A percentile compares a stretch with the other conserved stretches of the same genome.
These are phyloP conservation scores for Gerris buenoi DNA, from an alignment of 1,140 invertebrate species.

Conservation along the genomic window DNA sequence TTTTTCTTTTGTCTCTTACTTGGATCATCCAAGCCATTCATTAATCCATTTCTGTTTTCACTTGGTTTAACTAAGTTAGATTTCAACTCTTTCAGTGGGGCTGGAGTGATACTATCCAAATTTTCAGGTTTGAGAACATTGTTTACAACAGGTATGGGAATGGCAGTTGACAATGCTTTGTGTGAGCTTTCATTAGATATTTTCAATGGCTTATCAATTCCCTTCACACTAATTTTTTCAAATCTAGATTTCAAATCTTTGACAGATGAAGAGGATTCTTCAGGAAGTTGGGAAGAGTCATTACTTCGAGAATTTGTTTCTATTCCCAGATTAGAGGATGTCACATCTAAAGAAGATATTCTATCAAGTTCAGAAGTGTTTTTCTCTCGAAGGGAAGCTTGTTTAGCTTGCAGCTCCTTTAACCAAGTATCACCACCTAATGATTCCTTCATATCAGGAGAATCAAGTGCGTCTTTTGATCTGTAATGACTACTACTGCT, in stretches of 20 bases:
- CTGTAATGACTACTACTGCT: background rate
- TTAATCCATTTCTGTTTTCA: constrained; percentile 6
- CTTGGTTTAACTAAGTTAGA: background rate
- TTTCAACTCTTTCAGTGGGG: background rate
- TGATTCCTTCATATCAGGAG: constrained; percentile 24
- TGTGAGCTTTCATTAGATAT: background rate
- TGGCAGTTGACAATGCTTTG: background rate
- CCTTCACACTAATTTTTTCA: constrained; percentile 42
- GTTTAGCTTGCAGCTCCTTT: constrained; percentile 60
- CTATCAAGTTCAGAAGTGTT: background rate
- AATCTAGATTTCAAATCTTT: constrained; percentile 69
- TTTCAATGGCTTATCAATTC: constrained; percentile 12
- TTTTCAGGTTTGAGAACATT: background rate
- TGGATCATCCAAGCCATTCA: constrained; percentile 16
- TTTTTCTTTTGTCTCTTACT: constrained; percentile 57
- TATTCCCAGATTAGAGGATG: too few relatives aligned
- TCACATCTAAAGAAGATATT: background rate
- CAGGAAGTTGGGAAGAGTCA: background rate
- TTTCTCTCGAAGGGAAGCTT: constrained; percentile 31
- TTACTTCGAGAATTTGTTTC: background rate
- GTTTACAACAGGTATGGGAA: background rate
- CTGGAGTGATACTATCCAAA: background rate
- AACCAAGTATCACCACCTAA: constrained; percentile 47
- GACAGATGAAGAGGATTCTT: constrained; percentile 31
- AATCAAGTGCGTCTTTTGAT: constrained; percentile 22